Conservation (phyloP, 2,797 vertebrate genomes). For the Coluber constrictor region DNA sequence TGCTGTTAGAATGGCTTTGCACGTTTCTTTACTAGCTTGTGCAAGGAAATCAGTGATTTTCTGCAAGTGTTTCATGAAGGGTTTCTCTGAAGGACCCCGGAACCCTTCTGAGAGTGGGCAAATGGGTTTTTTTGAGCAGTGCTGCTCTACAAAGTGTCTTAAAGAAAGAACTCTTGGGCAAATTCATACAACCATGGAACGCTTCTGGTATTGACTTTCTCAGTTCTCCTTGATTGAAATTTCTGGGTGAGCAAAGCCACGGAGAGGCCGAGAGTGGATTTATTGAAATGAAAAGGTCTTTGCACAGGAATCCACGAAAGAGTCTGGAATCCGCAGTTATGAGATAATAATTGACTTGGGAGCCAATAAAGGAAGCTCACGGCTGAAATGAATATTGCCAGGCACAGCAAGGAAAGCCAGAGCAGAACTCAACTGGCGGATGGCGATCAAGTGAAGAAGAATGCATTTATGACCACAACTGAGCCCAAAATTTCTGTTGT, state of each 20-base stretch:
- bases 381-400: not conserved
- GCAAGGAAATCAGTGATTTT: rapidly evolving
- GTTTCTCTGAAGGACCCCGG: not conserved
- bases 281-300: not conserved
- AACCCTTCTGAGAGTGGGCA: not conserved
- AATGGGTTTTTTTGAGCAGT: not conserved
- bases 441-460: not conserved
- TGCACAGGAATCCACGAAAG: constrained; percentile 6
- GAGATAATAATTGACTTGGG: constrained; percentile 23
- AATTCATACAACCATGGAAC: constrained; percentile 23
- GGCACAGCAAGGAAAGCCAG: constrained; percentile 8
- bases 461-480: not conserved
- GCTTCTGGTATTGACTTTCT: constrained; percentile 28
- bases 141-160: rapidly evolving
- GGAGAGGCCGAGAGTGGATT: not conserved
- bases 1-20: not conserved
- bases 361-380: not conserved
- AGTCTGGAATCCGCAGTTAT: not conserved
- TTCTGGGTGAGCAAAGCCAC: constrained; percentile 17
- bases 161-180: constrained; percentile 10
- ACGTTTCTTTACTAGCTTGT: not conserved
- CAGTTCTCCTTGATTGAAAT: constrained; percentile 42
- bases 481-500: too few relatives aligned
- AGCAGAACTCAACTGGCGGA: constrained; percentile 33
- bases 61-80: not conserved